Conservation (phyloP, 2,888 invertebrate species). For the Drosophila antonietae region DNA sequence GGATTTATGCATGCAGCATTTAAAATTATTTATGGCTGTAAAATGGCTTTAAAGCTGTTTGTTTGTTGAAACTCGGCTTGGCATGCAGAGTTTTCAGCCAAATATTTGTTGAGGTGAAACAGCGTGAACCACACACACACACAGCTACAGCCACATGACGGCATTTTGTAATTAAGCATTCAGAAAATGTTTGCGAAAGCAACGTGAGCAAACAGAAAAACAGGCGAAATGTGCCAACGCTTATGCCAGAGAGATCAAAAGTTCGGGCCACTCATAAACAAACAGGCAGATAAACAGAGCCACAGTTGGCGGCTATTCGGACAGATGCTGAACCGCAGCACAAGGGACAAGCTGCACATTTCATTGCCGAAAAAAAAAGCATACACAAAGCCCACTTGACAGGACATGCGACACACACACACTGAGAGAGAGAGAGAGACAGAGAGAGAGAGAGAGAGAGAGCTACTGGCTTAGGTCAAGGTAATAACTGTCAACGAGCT, state of each 20-base stretch:
- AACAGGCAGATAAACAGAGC: constrained; percentile 45
- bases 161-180: constrained; percentile 75
- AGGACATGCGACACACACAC: constrained; percentile 8
- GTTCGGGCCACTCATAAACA: constrained; percentile 8
- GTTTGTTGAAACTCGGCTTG: background rate
- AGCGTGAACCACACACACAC: constrained; percentile 17
- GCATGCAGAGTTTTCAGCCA: constrained; percentile 18
- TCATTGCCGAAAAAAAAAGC: constrained; percentile 33
- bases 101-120: constrained; percentile 43
- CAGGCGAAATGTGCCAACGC: background rate
- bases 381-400: constrained; percentile 23
- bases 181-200: constrained; percentile 54
- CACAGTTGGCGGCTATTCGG: constrained; percentile 48
- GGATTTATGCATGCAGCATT: background rate
- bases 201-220: constrained; percentile 34
- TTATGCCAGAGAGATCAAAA: constrained; percentile 9
- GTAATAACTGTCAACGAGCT: constrained; percentile 37
- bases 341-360: constrained; percentile 52
- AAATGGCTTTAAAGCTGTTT: constrained; percentile 36
- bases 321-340: constrained; percentile 39
- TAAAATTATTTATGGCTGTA: background rate
- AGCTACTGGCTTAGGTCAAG: constrained; percentile 51
- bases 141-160: constrained; percentile 24
- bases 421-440: no score
- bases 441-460: no score